Percentiles rank a stretch among this genome's conserved stretches.
Conservation (phyloP, 2,888 invertebrate genomes). For the Craniophora ligustri region DNA sequence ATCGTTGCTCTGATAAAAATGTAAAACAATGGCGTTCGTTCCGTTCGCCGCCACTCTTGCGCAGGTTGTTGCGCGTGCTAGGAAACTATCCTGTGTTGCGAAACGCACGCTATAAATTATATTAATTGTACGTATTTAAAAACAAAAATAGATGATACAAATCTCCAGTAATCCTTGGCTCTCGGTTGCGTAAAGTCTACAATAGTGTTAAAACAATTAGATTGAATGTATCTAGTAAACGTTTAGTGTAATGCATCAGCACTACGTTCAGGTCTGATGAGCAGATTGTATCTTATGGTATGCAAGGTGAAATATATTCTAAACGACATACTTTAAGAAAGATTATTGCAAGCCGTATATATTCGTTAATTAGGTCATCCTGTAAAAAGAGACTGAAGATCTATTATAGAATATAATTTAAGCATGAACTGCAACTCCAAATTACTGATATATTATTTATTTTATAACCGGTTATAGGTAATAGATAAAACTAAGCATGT, state of each 20-base stretch:
- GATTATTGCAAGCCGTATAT: too few relatives aligned
- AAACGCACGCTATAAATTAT: conserved; percentile 61
- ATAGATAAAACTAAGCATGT: too few relatives aligned
- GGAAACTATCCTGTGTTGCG: conserved; percentile 65
- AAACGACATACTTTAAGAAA: too few relatives aligned
- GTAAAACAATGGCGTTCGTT: conserved; percentile 70
- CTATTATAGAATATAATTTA: too few relatives aligned
- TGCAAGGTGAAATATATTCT: conserved; percentile 40
- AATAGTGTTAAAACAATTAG: conserved; percentile 44
- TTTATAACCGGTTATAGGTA: too few relatives aligned
- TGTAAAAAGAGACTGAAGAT: too few relatives aligned
- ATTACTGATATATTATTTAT: too few relatives aligned
- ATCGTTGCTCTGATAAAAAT: conserved; percentile 73
- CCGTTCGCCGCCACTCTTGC: conserved; percentile 65
- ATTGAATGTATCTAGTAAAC: conserved; percentile 37
- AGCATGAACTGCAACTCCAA: too few relatives aligned
- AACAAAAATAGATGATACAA: conserved; percentile 50
- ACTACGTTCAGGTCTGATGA: conserved; percentile 42
- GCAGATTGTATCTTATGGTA: conserved; percentile 42
- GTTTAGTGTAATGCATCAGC: conserved; percentile 37
- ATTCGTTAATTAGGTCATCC: too few relatives aligned
- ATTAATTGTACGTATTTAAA: conserved; percentile 61
- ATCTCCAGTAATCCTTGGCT: conserved; percentile 52
- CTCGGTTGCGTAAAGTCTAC: conserved; percentile 46
- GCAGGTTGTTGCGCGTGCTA: conserved; percentile 56